Evolutionary conservation across 2,888 invertebrate genomes (phyloP).

Genomic region (Protophormia terraenovae): DNA sequence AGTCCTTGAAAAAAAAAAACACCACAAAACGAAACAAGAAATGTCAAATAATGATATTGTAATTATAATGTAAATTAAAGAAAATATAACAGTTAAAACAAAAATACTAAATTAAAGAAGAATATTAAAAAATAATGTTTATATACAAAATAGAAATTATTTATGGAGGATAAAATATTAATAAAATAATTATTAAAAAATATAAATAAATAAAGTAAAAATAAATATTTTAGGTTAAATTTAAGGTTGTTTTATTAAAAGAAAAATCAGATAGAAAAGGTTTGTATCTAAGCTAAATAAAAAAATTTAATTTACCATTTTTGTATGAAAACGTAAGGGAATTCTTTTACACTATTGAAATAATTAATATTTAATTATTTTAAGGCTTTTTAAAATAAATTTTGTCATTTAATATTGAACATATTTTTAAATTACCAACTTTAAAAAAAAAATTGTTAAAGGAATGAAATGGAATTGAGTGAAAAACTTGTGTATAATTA

Average conservation of each 20-base stretch:
- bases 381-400: no score
- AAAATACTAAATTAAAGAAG: not conserved
- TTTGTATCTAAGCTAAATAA: no score
- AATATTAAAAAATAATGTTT: conserved; percentile 29
- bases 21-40: not conserved
- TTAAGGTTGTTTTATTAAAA: not conserved
- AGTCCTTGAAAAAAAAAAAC: not conserved
- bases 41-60: conserved; percentile 18
- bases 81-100: not conserved
- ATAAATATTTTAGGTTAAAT: not conserved
- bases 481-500: no score
- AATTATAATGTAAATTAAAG: conserved; percentile 30
- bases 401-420: no score
- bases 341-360: no score
- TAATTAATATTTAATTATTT: no score
- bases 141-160: conserved; percentile 38
- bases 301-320: no score
- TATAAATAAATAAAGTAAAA: not conserved
- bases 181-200: not conserved
- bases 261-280: not conserved
- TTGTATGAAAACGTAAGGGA: no score
- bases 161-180: conserved; percentile 11
- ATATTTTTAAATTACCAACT: no score
- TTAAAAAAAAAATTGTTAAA: no score
- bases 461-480: no score